Base-by-base conservation (phyloP, 1,140 invertebrate genomes). In the Hycleus cichorii region DNA sequence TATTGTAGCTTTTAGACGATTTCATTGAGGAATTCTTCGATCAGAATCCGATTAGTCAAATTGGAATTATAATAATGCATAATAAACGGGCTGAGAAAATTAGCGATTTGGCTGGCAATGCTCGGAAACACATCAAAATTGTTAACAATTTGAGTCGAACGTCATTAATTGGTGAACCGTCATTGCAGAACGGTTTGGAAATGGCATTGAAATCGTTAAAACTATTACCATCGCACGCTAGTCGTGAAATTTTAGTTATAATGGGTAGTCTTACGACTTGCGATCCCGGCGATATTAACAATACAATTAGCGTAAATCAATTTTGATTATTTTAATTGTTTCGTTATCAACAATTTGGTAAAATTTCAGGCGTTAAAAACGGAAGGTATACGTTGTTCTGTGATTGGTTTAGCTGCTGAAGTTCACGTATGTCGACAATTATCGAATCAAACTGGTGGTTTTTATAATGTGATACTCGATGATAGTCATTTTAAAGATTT, bases 21-120 rank as follows among this genome's bases (percentile, higher is more conserved):
- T 99, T 98, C 75, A 85, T 98, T 52, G 90, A 95, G 64, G 94
- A 97, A 76, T 98, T 91, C 73, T 97, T 98, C 76, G 95, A 98
- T 76, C 93, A 97, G 77, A 99, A 98, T 78, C 97, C 97, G 40
- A 94, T 99, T 48, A 95, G 93, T 74, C 97, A 99, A 76, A 76
- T 99, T 44, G 96, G 95, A 18, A 79, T 98, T 47, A 90, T 99
- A 64, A 76, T 86, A 9, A 91, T 95, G 54, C 88, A 88, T 67
- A 96, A 97, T 68, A 98, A 97, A 77, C 80, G 93, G 67, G 92
- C 94, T 11, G 95, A 98, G 71, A 94, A 90, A 78, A 72, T 96
- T 4, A 88, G 89, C 54, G 92, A 96, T 62, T 77, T 98, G 38
- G 88, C 90, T 63, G 94, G 94, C 67, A 93, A 91, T 72, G 77